phyloP scores from a whole-genome alignment of 1,140 invertebrate genomes.

The Musca vetustissima region DNA sequence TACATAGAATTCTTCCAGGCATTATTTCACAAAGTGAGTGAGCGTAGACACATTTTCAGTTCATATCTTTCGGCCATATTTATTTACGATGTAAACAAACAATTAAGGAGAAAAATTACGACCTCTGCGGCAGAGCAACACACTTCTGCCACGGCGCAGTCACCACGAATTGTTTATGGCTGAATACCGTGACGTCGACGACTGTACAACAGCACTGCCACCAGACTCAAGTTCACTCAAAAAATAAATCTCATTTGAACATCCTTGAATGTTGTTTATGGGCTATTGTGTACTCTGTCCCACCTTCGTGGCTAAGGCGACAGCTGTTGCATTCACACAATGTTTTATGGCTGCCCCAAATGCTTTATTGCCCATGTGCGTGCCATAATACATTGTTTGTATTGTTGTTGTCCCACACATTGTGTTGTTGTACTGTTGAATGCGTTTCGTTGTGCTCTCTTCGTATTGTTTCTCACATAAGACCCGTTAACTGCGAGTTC shows the following conservation, averaged over 20 bases:
- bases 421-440: conserved; percentile 1
- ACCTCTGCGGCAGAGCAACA: conserved; percentile 40
- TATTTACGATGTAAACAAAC: conserved; percentile 56
- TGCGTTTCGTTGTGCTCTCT: neutral
- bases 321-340: conserved; percentile 34
- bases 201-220: conserved; percentile 25
- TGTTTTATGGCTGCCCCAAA: conserved; percentile 53
- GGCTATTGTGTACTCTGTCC: conserved; percentile 27
- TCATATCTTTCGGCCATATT: conserved; percentile 44
- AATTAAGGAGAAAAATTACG: conserved; percentile 54
- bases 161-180: neutral
- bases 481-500: neutral
- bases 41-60: neutral
- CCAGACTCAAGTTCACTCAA: conserved; percentile 26
- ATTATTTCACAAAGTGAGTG: conserved; percentile 10
- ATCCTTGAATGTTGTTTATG: conserved; percentile 22
- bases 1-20: neutral
- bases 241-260: conserved; percentile 31
- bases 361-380: conserved; percentile 48
- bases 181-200: conserved; percentile 18
- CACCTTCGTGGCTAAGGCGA: neutral
- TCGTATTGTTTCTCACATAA: neutral
- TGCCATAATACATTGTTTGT: conserved; percentile 9
- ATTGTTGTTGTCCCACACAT: neutral
- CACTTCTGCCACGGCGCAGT: neutral